Evolutionary conservation across 2,888 invertebrate species (phyloP).

Genomic region (Chouioia cunea): DNA sequence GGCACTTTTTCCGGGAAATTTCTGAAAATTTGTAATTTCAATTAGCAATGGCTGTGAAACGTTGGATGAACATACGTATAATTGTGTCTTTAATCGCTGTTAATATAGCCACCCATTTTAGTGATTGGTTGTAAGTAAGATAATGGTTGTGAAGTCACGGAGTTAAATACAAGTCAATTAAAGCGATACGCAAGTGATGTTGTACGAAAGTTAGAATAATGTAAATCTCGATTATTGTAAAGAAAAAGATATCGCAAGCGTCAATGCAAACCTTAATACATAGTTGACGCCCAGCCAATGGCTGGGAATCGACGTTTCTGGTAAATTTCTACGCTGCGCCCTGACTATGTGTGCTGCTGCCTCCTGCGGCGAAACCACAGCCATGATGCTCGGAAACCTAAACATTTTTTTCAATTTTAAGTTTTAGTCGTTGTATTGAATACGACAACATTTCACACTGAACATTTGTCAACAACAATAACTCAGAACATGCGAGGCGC

Average conservation of each 20-base stretch:
- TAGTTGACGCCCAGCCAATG: constrained; percentile 73
- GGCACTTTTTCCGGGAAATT: constrained; percentile 72
- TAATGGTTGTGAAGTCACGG: too few species aligned
- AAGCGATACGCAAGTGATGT: too few species aligned
- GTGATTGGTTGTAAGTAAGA: too few species aligned
- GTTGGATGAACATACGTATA: too few species aligned
- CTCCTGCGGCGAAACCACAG: constrained; percentile 74
- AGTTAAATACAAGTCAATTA: too few species aligned
- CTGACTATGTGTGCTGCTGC: constrained; percentile 77
- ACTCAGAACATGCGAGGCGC: constrained; percentile 28
- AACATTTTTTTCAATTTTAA: constrained; percentile 25
- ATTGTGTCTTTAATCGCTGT: background rate
- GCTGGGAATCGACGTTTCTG: constrained; percentile 76
- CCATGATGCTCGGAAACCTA: constrained; percentile 76
- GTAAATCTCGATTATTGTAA: constrained; percentile 51
- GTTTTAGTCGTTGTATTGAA: background rate
- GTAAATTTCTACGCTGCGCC: constrained; percentile 76
- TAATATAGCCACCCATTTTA: background rate
- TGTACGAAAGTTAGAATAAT: background rate
- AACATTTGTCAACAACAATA: background rate
- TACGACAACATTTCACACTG: background rate
- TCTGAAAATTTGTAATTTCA: constrained; percentile 66
- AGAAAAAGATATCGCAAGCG: constrained; percentile 23
- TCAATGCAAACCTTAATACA: constrained; percentile 59
- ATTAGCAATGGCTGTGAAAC: background rate